Percentiles rank a stretch among this genome's conserved stretches.
phyloP scores from a whole-genome alignment of 2,888 invertebrate genomes.

The Tillus elongatus region DNA sequence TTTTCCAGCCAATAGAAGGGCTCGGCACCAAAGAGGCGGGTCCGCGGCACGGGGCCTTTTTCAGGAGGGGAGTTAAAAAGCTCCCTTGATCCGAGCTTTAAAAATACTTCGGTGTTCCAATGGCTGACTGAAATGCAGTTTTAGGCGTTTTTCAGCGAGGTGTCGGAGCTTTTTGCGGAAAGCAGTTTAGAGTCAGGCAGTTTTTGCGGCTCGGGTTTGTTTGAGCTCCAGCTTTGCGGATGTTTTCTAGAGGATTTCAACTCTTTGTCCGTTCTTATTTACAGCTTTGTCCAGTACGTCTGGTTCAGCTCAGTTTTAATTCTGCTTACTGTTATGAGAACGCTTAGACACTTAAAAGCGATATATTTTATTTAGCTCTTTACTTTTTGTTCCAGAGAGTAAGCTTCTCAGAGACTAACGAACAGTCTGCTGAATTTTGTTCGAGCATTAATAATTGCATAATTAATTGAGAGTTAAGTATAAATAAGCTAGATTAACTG shows the following conservation, averaged over 20 bases:
- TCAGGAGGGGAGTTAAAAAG: constrained; percentile 38
- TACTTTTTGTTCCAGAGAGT: too few relatives aligned
- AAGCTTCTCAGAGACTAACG: too few relatives aligned
- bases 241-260: constrained; percentile 34
- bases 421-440: too few relatives aligned
- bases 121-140: constrained; percentile 41
- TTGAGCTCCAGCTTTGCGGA: constrained; percentile 18
- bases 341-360: too few relatives aligned
- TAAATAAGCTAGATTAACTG: too few relatives aligned
- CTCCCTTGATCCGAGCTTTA: constrained; percentile 39
- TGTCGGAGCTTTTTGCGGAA: constrained; percentile 33
- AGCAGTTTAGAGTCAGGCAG: constrained; percentile 34
- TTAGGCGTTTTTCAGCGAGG: constrained; percentile 33
- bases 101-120: constrained; percentile 42
- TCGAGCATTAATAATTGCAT: too few relatives aligned
- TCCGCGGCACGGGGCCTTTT: constrained; percentile 31
- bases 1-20: constrained; percentile 40
- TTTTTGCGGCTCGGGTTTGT: constrained; percentile 35
- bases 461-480: too few relatives aligned
- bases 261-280: constrained; percentile 34
- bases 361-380: too few relatives aligned
- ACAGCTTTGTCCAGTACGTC: constrained; percentile 26
- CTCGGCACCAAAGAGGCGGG: constrained; percentile 32
- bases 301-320: too few relatives aligned
- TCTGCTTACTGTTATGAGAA: too few relatives aligned